Evolutionary conservation across 2,888 invertebrate species (phyloP).

Genomic region (Acanthococcus lagerstroemiae): DNA sequence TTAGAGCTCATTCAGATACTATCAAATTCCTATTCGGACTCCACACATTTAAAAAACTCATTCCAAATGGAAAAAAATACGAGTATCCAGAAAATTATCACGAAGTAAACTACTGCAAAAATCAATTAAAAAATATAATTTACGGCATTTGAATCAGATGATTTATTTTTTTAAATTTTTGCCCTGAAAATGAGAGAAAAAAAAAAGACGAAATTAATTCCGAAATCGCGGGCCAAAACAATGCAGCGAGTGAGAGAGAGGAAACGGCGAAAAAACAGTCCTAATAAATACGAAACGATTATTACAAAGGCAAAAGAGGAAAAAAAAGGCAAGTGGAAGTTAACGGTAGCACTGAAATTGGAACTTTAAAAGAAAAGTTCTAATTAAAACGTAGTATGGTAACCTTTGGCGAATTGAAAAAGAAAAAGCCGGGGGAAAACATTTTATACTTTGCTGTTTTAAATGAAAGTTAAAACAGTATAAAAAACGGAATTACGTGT

Average conservation of each 20-base stretch:
- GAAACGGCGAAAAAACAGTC: background rate
- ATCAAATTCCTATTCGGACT: no score
- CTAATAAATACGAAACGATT: constrained; percentile 16
- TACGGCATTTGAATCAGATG: no score
- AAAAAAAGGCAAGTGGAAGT: constrained; percentile 25
- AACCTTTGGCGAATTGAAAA: constrained; percentile 26
- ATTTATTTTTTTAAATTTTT: no score
- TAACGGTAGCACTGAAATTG: constrained; percentile 24
- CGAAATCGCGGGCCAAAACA: no score
- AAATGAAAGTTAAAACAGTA: constrained; percentile 26
- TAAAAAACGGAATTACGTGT: constrained; percentile 24
- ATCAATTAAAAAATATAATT: no score
- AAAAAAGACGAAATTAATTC: no score
- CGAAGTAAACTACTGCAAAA: no score
- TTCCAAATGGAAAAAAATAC: no score
- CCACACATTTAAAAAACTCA: no score
- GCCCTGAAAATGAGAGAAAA: no score
- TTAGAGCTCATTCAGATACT: no score
- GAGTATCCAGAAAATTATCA: no score
- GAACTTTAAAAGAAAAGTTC: constrained; percentile 26
- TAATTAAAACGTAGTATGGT: constrained; percentile 25
- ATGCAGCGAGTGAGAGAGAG: background rate
- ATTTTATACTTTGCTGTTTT: constrained; percentile 17
- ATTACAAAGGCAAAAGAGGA: background rate
- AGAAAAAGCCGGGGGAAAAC: constrained; percentile 10